phyloP scores from a whole-genome alignment of 2,888 invertebrate genomes.

The Sclerodermus sp. region DNA sequence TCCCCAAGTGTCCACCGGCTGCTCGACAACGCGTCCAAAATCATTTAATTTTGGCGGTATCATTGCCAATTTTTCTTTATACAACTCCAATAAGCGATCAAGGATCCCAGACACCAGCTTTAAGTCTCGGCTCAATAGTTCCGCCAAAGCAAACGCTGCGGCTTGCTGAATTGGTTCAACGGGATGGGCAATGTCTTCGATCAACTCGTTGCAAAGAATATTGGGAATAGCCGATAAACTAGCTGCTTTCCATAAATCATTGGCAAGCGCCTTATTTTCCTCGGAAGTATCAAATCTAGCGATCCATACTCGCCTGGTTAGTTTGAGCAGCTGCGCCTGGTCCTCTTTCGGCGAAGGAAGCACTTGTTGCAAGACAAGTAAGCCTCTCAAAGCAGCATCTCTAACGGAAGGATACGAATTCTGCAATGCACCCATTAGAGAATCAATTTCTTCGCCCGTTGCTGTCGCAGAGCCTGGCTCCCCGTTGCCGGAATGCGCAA shows the following conservation, averaged over 20 bases:
- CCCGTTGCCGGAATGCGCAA: conserved; percentile 75
- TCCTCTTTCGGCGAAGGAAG: conserved; percentile 67
- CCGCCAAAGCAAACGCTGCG: conserved; percentile 77
- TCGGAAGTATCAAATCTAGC: conserved; percentile 79
- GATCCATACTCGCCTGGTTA: conserved; percentile 79
- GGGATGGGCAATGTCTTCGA: conserved; percentile 76
- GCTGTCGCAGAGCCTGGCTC: conserved; percentile 66
- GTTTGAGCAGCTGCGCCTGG: conserved; percentile 63
- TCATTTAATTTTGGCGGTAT: conserved; percentile 86
- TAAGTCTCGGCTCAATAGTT: conserved; percentile 64
- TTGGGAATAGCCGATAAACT: conserved; percentile 60
- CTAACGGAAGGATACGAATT: conserved; percentile 71
- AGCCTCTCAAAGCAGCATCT: conserved; percentile 77
- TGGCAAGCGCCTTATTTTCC: conserved; percentile 70
- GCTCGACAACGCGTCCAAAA: conserved; percentile 86
- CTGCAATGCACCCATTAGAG: conserved; percentile 74
- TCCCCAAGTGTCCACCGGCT: conserved; percentile 88
- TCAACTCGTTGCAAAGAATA: conserved; percentile 62
- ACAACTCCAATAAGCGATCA: conserved; percentile 70
- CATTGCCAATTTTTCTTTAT: conserved; percentile 75
- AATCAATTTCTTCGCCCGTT: conserved; percentile 71
- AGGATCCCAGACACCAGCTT: conserved; percentile 64
- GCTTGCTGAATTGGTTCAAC: conserved; percentile 82
- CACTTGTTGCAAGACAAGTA: conserved; percentile 66
- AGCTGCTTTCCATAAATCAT: conserved; percentile 65